Base-by-base conservation (phyloP, 2,113 vertebrate species). In the Pachyramphus minor region DNA sequence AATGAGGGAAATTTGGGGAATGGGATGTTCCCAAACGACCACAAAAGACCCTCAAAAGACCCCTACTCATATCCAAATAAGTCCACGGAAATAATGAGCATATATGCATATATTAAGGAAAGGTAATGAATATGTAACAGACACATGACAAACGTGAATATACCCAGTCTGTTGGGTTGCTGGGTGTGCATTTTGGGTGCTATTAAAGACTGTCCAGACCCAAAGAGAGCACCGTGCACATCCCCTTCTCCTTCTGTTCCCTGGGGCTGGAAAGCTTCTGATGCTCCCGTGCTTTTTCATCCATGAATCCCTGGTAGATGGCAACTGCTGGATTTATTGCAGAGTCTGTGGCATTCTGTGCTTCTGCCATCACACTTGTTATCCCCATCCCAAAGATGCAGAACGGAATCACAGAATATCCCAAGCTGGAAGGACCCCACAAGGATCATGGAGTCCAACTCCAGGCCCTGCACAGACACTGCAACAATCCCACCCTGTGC, bases 221-320 rank as follows among this genome's bases (percentile, higher is more conserved):
- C 47, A 11, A 10, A 5, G 31, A 11, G 11, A 41, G 55, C 44
- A 11, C 0, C 1, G 35, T 2, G 23, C 0, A 0, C 21, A 8
- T 6, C 16, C 24, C 42, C 7, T 58, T 31, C 25, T 28, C 22
- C 72, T 49, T 28, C 71, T 9, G 33, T 0, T 59, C 79, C 56
- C 55, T 1, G 56, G 0, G 1, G 5, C n/a, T 8, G 22, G 5
- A 6, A 4, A 33, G 64, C 6, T 14, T 7, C 17, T 1, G 3
- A 18, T 12, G 71, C 53, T 44, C 28, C 72, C 2, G 0, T 2
- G 14, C 12, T 30, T 58, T 37, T 12, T 42, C 68, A 31, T 9
- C 31, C 23, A 0, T 0, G 3, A 27, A 3, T 3, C 53, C 35
- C 39, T 0, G 5, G 9, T 0, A 7, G 8, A 1, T 3, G 1